Evolutionary conservation across 2,113 vertebrate genomes (phyloP).

Genomic region (Varanus salvator): DNA sequence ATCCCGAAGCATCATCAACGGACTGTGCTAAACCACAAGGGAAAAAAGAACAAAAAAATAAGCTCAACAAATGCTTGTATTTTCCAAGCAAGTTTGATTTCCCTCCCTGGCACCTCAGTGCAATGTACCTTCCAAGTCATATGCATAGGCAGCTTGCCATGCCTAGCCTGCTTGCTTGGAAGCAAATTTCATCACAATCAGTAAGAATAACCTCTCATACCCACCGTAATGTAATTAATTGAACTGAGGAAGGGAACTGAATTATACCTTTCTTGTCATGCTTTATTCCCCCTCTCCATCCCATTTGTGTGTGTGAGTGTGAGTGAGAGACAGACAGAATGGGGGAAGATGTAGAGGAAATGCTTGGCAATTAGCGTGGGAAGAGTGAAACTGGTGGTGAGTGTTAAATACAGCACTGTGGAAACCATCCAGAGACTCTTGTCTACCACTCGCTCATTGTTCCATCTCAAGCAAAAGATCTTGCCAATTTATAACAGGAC

Average conservation of each 20-base stretch:
- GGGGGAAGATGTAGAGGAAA: slow-evolving; percentile 5
- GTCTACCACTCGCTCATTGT: slow-evolving; percentile 25
- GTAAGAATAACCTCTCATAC: background rate
- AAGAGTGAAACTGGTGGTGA: slow-evolving; percentile 37
- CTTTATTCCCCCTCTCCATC: background rate
- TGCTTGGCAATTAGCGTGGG: slow-evolving; percentile 61
- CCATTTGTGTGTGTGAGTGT: background rate
- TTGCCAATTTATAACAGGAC: slow-evolving; percentile 15
- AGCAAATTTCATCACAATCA: background rate
- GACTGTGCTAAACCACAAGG: no score
- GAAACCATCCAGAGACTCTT: slow-evolving; percentile 57
- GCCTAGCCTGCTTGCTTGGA: background rate
- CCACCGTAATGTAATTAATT: slow-evolving; percentile 1
- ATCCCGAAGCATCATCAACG: no score
- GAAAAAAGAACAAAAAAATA: background rate
- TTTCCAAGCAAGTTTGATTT: slow-evolving; percentile 42
- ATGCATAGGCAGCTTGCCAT: background rate
- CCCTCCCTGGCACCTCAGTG: background rate
- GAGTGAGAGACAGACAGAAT: background rate
- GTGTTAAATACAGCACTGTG: slow-evolving; percentile 47
- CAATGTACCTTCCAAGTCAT: background rate
- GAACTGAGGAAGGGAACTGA: slow-evolving; percentile 5
- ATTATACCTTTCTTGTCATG: background rate
- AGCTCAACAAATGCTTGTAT: background rate
- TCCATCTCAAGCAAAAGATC: slow-evolving; percentile 24